These are phyloP conservation scores for Esox niger DNA, from an alignment of 2,113 vertebrate genomes.

Conservation along the genomic window DNA sequence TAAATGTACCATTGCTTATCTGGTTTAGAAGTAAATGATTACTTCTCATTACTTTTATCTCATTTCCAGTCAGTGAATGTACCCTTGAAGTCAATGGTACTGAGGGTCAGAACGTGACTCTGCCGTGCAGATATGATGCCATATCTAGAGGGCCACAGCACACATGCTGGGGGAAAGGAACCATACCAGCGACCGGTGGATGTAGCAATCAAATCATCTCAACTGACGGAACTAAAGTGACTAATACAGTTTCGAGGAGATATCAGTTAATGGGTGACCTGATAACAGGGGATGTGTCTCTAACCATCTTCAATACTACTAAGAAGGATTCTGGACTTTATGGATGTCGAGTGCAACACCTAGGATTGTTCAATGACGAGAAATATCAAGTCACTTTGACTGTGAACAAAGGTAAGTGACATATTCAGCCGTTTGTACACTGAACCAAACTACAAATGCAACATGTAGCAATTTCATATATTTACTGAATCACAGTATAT, in stretches of 20 bases:
- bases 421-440: too few species aligned
- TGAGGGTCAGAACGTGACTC: slow-evolving; percentile 33
- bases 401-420: slow-evolving; percentile 31
- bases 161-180: slow-evolving; percentile 45
- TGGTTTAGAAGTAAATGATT: too few species aligned
- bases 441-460: too few species aligned
- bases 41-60: too few species aligned
- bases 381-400: slow-evolving; percentile 18
- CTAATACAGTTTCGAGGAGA: neutral
- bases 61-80: slow-evolving; percentile 22
- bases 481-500: too few species aligned
- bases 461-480: too few species aligned
- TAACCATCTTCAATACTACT: slow-evolving; percentile 22
- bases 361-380: slow-evolving; percentile 43
- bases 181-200: slow-evolving; percentile 14
- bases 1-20: slow-evolving; percentile 1
- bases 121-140: slow-evolving; percentile 38
- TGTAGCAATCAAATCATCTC: slow-evolving; percentile 35
- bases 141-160: slow-evolving; percentile 18
- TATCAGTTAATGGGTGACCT: slow-evolving; percentile 29
- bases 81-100: neutral
- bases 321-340: slow-evolving; percentile 37
- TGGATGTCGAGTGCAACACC: slow-evolving; percentile 36
- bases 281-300: slow-evolving; percentile 36
- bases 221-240: slow-evolving; percentile 27